Conservation (phyloP, 1,140 invertebrate genomes). For the Bombus confusus region DNA sequence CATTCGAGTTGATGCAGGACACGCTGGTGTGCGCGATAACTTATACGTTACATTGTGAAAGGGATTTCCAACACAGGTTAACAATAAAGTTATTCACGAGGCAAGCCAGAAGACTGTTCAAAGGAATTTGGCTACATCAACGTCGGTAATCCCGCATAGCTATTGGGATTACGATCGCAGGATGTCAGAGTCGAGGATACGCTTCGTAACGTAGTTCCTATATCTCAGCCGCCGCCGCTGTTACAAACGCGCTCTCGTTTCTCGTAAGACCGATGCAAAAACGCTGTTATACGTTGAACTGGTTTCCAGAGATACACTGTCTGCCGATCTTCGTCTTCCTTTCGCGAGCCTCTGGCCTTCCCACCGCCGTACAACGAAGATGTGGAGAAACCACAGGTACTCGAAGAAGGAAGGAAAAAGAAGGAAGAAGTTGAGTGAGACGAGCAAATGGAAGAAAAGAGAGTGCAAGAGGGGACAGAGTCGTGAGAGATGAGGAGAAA, state of each 20-base stretch:
- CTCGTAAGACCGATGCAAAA: slow-evolving; percentile 54
- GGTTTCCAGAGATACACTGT: slow-evolving; percentile 52
- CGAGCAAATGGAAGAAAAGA: background rate
- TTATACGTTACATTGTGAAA: too few species aligned
- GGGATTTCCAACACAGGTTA: background rate
- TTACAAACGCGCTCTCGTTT: slow-evolving; percentile 48
- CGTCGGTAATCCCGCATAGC: slow-evolving; percentile 7
- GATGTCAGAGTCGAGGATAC: slow-evolving; percentile 32
- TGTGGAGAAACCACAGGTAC: background rate
- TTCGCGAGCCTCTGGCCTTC: background rate
- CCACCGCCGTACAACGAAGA: background rate
- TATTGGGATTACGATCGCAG: background rate
- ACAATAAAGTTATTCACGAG: background rate
- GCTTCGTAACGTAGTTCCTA: slow-evolving; percentile 46
- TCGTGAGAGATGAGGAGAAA: background rate
- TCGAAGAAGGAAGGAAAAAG: background rate
- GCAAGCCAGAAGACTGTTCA: too few species aligned
- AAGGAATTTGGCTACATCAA: background rate
- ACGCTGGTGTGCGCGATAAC: background rate
- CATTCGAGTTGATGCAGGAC: background rate
- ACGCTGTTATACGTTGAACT: slow-evolving; percentile 59
- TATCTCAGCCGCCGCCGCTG: slow-evolving; percentile 34
- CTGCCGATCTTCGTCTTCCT: slow-evolving; percentile 1
- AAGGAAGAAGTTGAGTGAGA: background rate
- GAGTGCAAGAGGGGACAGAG: background rate